Conservation (phyloP, 1,140 invertebrate genomes). For the Mamestra configurata region DNA sequence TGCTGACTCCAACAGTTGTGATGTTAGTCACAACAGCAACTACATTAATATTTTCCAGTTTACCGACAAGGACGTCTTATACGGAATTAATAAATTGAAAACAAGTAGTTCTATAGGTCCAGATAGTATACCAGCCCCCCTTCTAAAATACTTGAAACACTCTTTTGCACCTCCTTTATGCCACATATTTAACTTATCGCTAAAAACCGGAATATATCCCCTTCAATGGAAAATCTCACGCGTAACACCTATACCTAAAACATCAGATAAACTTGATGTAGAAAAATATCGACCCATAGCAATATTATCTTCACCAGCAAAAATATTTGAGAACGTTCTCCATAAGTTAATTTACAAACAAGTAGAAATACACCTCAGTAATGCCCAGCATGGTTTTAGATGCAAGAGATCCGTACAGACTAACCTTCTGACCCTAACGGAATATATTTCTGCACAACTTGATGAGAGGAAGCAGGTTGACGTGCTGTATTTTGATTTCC, state of each 20-base stretch:
- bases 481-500: no score
- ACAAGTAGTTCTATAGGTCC: no score
- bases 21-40: background rate
- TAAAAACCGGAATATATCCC: constrained; percentile 28
- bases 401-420: constrained; percentile 1
- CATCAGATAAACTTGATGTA: no score
- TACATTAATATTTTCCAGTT: background rate
- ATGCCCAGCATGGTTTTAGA: no score
- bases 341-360: background rate
- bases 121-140: no score
- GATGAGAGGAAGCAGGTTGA: no score
- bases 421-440: background rate
- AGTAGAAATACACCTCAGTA: background rate
- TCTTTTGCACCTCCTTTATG: constrained; percentile 14
- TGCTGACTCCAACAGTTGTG: background rate
- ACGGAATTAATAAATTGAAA: no score
- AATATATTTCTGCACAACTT: no score
- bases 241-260: constrained; percentile 16
- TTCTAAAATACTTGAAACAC: no score
- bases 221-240: constrained; percentile 10
- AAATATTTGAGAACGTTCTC: constrained; percentile 17
- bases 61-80: no score
- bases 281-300: constrained; percentile 37
- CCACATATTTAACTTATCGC: background rate
- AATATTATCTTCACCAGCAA: constrained; percentile 21